Conservation (phyloP, 2,113 vertebrate genomes). For the Anolis sagrei region DNA sequence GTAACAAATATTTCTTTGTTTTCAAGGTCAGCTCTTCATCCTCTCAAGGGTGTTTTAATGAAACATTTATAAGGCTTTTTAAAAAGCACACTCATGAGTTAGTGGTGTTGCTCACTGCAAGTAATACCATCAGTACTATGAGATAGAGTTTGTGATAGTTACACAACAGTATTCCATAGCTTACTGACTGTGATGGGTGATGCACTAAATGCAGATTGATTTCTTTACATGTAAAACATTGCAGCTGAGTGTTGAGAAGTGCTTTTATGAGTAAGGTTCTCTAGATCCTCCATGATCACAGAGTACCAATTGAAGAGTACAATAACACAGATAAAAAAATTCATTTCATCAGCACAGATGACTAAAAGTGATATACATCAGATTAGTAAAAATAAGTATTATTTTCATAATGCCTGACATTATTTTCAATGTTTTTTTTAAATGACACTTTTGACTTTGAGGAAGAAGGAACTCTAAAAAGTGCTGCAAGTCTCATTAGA, state of each 20-base stretch:
- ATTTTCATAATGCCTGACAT: not conserved
- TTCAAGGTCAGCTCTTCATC: not conserved
- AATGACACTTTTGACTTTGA: not conserved
- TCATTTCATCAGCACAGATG: not conserved
- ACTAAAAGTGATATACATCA: not conserved
- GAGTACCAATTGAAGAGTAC: not conserved
- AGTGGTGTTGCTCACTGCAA: not conserved
- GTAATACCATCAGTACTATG: not conserved
- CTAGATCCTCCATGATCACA: not conserved
- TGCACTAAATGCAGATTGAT: not conserved
- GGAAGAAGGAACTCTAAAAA: not conserved
- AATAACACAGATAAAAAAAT: not conserved
- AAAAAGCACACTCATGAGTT: not conserved
- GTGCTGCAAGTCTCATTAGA: not conserved
- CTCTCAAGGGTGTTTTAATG: not conserved
- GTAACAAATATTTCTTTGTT: not conserved
- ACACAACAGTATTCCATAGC: not conserved
- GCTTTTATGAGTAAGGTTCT: not conserved
- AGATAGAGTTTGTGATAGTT: not conserved
- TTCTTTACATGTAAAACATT: not conserved
- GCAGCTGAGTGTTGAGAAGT: too few relatives aligned
- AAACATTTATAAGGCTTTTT: not conserved
- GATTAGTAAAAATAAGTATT: not conserved
- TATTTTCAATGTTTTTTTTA: not conserved
- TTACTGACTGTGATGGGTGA: not conserved